phyloP scores from a whole-genome alignment of 1,140 invertebrate species.

The Hylaeus volcanicus region DNA sequence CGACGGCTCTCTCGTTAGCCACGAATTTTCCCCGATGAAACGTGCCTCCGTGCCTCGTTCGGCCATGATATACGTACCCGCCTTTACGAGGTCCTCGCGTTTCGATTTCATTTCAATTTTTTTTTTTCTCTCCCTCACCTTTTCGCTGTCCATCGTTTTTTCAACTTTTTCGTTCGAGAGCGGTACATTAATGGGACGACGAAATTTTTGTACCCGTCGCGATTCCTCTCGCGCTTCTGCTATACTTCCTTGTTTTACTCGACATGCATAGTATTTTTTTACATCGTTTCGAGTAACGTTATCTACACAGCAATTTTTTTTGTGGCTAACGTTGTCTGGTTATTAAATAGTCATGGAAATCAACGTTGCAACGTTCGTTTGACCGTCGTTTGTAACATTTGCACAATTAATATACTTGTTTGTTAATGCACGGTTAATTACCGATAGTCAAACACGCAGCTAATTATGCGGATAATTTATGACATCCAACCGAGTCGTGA shows the following conservation, averaged over 20 bases:
- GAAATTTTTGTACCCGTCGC: too few species aligned
- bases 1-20: conserved; percentile 24
- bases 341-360: neutral
- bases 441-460: neutral
- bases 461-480: conserved; percentile 7
- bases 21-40: conserved; percentile 8
- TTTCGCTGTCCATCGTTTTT: too few species aligned
- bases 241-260: too few species aligned
- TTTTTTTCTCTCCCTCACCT: neutral
- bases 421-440: conserved; percentile 4
- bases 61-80: neutral
- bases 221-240: too few species aligned
- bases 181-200: too few species aligned
- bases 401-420: neutral
- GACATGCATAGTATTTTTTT: too few species aligned
- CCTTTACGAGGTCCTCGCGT: neutral
- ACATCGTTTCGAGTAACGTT: too few species aligned
- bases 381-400: neutral
- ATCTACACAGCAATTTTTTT: too few species aligned
- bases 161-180: too few species aligned
- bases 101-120: neutral
- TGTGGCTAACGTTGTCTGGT: too few species aligned
- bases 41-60: conserved; percentile 4
- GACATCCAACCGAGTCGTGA: neutral
- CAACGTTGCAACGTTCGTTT: neutral